Evolutionary conservation across 2,113 vertebrate genomes (phyloP).

Genomic region (Elaphurus davidianus): DNA sequence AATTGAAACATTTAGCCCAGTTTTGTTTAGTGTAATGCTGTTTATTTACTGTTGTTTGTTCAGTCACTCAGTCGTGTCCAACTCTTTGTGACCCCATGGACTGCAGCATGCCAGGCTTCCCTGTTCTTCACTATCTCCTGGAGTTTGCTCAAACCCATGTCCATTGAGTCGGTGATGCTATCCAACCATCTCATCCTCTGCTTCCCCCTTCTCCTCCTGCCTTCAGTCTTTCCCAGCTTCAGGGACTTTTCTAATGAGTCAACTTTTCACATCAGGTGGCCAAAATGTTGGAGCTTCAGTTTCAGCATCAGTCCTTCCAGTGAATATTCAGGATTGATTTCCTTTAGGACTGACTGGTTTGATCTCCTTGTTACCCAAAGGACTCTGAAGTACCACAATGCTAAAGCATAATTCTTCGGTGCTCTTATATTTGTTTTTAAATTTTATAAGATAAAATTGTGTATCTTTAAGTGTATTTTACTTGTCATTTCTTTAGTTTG

Average conservation of each 20-base stretch:
- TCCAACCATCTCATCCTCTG: not conserved
- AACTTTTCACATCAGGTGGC: not conserved
- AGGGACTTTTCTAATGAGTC: not conserved
- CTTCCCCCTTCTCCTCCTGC: not conserved
- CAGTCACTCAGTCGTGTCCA: not conserved
- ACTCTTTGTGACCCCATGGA: not conserved
- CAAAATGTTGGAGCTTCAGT: not conserved
- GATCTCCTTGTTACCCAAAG: not conserved
- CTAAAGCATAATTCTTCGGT: not conserved
- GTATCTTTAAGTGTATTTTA: not conserved
- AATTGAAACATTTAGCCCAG: not conserved
- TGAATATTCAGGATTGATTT: not conserved
- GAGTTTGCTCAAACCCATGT: not conserved
- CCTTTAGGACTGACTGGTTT: not conserved
- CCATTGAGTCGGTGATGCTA: not conserved
- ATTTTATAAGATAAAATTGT: not conserved
- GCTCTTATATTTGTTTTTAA: not conserved
- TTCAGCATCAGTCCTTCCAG: not conserved
- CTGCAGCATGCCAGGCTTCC: not conserved
- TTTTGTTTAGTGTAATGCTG: not conserved
- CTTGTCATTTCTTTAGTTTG: not conserved
- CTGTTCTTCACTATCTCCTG: not conserved
- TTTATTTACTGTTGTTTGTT: not conserved
- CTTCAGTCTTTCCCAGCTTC: not conserved
- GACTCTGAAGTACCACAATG: not conserved